Conservation (phyloP, 2,797 vertebrate genomes). For the Halcyon badia region DNA sequence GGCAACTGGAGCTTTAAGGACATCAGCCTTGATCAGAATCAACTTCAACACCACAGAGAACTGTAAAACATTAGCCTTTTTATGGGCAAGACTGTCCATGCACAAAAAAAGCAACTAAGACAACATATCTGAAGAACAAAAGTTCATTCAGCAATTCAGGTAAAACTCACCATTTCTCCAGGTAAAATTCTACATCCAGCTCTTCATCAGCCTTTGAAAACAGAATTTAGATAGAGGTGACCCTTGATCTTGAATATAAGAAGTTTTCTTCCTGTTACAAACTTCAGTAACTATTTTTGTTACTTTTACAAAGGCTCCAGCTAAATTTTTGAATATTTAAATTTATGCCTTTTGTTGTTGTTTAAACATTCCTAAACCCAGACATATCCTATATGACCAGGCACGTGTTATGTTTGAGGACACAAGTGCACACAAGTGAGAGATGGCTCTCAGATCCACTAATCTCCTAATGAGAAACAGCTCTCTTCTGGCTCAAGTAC, state of each 20-base stretch:
- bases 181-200: slow-evolving; percentile 81
- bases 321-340: neutral
- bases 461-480: neutral
- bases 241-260: neutral
- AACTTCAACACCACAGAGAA: neutral
- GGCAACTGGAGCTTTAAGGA: neutral
- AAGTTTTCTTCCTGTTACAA: neutral
- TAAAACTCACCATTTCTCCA: slow-evolving; percentile 81
- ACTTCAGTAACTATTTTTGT: neutral
- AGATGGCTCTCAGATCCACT: neutral
- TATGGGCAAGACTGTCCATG: neutral
- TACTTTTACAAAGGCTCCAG: neutral
- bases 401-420: neutral
- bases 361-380: neutral
- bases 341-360: neutral
- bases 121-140: neutral
- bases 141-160: neutral
- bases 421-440: neutral
- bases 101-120: neutral
- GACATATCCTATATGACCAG: neutral
- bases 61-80: neutral
- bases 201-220: slow-evolving; percentile 77
- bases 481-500: neutral
- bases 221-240: neutral
- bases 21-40: neutral